Evolutionary conservation across 2,797 vertebrate genomes (phyloP), one percentile per base, ranked within the genome.

Genomic region (Protosalanx chinensis): DNA sequence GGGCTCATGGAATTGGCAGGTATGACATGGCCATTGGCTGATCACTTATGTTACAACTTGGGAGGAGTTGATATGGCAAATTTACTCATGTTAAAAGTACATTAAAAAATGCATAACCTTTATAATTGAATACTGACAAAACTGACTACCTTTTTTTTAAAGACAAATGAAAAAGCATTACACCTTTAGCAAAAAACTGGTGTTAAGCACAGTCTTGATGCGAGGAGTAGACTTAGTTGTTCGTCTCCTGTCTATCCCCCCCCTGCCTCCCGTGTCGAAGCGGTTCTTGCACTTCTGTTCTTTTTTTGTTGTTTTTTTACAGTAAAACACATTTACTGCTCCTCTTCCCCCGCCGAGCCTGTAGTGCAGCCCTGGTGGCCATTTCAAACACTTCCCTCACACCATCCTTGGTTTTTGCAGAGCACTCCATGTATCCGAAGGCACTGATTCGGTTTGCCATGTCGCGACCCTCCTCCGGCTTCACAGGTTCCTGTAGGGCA

Each of bases 371-470:
- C 94, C 96, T 96, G 86, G 97, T 99, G 88, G 97, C 97, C 97
- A 98, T 96, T 92, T 99, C 97, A 73, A 98, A 99, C 82, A 98
- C 97, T 93, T 99, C 97, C 88, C 97, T 94, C 89, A 99, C 97
- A 41, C 98, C 97, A 84, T 99, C 97, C 93, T 98, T 98, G 86
- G 95, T 96, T 92, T 99, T 99, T 84, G 97, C 97, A 70, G 97
- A 98, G 89, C 97, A 99, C 90, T 99, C 98, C 97, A 99, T 99
- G 89, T 98, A 99, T 86, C 97, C 98, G 72, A 97, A 99, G 86
- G 97, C 97, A 81, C 95, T 85, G 64, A 99, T 98, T 90, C 95
- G 94, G 88, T 98, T 98, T 53, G 96, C 96, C 97, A 98, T 98
- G 77, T 98, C 97, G 78, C 96, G 93, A 60, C 95, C 98, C 65